A percentile compares a stretch with the other conserved stretches of the same genome.
These are phyloP conservation scores for Unio delphinus DNA, from an alignment of 2,888 invertebrate species.

Conservation along the genomic window DNA sequence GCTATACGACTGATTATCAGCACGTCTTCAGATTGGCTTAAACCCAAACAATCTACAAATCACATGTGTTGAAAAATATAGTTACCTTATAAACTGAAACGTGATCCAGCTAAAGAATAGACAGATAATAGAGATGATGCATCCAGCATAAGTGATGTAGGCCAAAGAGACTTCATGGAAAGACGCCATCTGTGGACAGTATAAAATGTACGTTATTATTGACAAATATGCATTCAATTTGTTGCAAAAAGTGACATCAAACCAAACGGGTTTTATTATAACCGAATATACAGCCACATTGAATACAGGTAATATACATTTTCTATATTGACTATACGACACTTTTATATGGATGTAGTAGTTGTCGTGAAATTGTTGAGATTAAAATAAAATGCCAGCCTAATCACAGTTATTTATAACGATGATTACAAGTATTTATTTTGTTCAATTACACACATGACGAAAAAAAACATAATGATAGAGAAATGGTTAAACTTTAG, in stretches of 20 bases:
- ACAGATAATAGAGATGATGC: slow-evolving; percentile 56
- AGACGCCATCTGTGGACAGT: slow-evolving; percentile 39
- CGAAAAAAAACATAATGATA: background rate
- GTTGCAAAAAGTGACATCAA: no score
- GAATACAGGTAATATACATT: no score
- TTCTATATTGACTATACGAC: no score
- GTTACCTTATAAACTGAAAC: slow-evolving; percentile 59
- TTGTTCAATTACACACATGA: background rate
- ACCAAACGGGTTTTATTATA: no score
- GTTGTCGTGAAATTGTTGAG: no score
- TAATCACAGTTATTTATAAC: no score
- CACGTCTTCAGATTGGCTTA: background rate
- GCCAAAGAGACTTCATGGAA: slow-evolving; percentile 43
- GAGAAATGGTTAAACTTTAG: background rate
- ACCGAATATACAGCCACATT: no score
- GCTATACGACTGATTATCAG: slow-evolving; percentile 5
- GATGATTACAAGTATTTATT: no score
- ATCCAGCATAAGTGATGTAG: slow-evolving; percentile 58
- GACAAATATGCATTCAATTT: no score
- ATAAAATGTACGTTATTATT: background rate
- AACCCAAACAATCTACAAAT: background rate
- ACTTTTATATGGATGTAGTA: no score
- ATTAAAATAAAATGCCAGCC: no score
- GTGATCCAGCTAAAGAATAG: slow-evolving; percentile 57
- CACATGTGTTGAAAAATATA: background rate